Base-by-base conservation (phyloP, 2,888 invertebrate species). In the Clitarchus hookeri region DNA sequence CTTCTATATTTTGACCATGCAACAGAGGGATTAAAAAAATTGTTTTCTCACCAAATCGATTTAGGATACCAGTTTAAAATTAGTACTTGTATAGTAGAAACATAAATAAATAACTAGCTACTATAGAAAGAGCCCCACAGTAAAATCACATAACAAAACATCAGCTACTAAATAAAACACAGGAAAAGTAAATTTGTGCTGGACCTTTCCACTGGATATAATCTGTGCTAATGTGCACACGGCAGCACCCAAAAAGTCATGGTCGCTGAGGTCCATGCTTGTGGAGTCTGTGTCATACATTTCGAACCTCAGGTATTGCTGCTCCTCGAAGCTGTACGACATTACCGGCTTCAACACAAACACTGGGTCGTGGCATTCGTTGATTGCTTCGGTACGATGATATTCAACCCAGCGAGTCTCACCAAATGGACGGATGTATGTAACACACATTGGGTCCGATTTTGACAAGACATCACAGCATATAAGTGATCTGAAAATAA, bases 261-360 rank as follows among this genome's bases (percentile, higher is more conserved):
- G 92, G 79, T 90, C 90, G 12, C 88, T 85, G 19, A 91, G 88
- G 82, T 89, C 89, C 16, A 89, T 44, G 44, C 90, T 90, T 23
- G 89, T 87, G 25, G 90, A 90, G 88, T 92, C 92, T 85, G 91
- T 89, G 88, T 92, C 92, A 88, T 91, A 92, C 0, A 92, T 90
- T 88, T 93, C 92, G 90, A 94, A 93, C 88, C 91, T 91, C 16
- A 94, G 89, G 13, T 92, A 90, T 89, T 94, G 94, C 85, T 93
- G 92, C 88, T 93, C 93, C 89, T 94, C 94, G 91, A 94, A 94
- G 87, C 91, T 91, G 89, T 93, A 94, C 79, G 92, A 92, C 77
- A 94, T 89, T 16, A 91, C 90, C 88, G 94, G 92, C 89, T 93
- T 93, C 26, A 90, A 92, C 4, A 92, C 92, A 92, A 94, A 93